These are phyloP conservation scores for Sphaeridia pumilis DNA, from an alignment of 2,888 invertebrate species.

Conservation along the genomic window DNA sequence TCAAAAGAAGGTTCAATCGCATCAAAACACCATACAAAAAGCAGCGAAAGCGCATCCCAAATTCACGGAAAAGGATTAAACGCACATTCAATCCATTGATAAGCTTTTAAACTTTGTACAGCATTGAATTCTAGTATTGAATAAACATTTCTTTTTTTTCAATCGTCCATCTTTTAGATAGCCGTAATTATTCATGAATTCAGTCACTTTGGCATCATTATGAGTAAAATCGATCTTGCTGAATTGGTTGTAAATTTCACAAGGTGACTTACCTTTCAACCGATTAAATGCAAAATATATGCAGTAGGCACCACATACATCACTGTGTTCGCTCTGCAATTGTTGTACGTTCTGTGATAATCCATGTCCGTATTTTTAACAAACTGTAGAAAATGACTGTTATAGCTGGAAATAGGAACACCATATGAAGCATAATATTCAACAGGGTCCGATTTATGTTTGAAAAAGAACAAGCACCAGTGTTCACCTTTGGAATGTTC, in stretches of 20 bases:
- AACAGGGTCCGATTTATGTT: not conserved
- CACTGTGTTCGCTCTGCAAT: not conserved
- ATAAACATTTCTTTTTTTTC: not conserved
- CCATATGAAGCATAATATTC: constrained; percentile 16
- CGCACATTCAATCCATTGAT: too few species aligned
- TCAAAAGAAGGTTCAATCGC: too few species aligned
- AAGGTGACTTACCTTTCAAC: not conserved
- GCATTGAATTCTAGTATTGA: not conserved
- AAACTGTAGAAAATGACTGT: constrained; percentile 13
- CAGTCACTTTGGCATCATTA: constrained; percentile 2
- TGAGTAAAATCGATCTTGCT: not conserved
- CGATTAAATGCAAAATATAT: constrained; percentile 4
- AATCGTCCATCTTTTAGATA: not conserved
- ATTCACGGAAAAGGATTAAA: too few species aligned
- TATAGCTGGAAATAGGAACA: constrained; percentile 8
- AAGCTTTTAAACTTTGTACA: constrained; percentile 6
- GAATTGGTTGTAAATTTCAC: constrained; percentile 2
- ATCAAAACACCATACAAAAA: too few species aligned
- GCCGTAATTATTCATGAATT: not conserved
- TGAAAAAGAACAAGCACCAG: constrained; percentile 13
- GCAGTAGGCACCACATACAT: constrained; percentile 8
- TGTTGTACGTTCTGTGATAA: not conserved
- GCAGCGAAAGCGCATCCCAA: too few species aligned
- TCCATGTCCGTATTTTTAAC: not conserved
- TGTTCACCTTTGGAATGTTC: constrained; percentile 9